Evolutionary conservation across 2,797 vertebrate genomes (phyloP), one percentile per base, ranked within the genome.

Genomic region (Ceyx erithaca): DNA sequence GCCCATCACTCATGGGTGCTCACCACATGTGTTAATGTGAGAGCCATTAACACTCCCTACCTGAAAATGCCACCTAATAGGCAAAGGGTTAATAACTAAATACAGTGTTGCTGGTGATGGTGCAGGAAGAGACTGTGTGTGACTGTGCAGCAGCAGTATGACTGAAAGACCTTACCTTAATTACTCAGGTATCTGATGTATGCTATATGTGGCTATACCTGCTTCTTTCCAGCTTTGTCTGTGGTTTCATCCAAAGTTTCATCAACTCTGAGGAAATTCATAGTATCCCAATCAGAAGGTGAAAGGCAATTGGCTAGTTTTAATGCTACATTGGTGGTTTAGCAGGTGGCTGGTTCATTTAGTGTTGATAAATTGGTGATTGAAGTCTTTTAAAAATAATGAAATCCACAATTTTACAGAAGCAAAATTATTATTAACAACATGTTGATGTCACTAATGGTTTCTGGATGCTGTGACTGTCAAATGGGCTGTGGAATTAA

Each of bases 1-100:
- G 4, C 86, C 92, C 20, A 2, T 81, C 49, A 66, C 25, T 93
- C 41, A 7, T 59, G 41, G 79, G 66, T 68, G 55, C 73, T 80
- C 8, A 0, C 54, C n/a, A 15, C 20, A 80, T 30, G 92, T 94
- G 95, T 66, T 95, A 96, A 92, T 92, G 78, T 93, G 96, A 92
- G 83, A 93, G 72, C 48, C 30, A 68, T 93, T 93, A 86, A 70
- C 91, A 21, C 40, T 55, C 31, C n/a, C 43, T 87, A 78, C 86
- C 75, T 78, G 59, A 76, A 94, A 87, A 61, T 80, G 41, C 73
- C 62, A 46, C 87, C 58, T 69, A 52, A 69, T 33, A 82, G 80
- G 48, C 45, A 75, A 80, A 85, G 58, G 30, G 82, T 88, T 92
- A 82, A 90, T 91, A 73, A 41, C 16, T 63, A 69, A 75, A 64